Evolutionary conservation across 2,797 vertebrate species (phyloP).

Genomic region (Manis crassicaudata): DNA sequence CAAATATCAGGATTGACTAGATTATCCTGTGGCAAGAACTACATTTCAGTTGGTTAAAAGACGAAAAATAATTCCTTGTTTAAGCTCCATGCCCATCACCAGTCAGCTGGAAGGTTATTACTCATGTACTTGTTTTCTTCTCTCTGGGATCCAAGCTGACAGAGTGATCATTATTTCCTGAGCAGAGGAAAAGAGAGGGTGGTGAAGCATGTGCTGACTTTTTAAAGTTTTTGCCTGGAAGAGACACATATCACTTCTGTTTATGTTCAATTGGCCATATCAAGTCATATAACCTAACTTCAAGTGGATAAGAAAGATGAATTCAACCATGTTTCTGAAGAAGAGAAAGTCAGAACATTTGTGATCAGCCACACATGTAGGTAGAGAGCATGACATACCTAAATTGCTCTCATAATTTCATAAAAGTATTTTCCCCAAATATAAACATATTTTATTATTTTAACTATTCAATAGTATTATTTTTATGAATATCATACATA

Average conservation of each 20-base stretch:
- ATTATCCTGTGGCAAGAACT: background rate
- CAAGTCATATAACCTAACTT: background rate
- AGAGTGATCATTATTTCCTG: background rate
- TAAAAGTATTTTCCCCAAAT: background rate
- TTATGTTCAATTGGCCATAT: background rate
- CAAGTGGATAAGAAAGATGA: background rate
- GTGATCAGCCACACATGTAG: background rate
- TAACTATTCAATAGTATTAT: background rate
- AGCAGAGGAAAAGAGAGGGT: background rate
- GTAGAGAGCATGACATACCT: background rate
- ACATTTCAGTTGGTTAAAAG: background rate
- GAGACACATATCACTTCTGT: background rate
- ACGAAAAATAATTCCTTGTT: background rate
- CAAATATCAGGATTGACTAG: background rate
- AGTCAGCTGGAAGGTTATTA: background rate
- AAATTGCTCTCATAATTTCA: background rate
- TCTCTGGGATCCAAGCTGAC: background rate
- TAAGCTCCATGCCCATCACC: background rate
- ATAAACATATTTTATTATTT: background rate
- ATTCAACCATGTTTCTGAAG: background rate
- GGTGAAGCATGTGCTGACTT: background rate
- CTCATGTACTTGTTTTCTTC: background rate
- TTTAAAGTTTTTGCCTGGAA: background rate
- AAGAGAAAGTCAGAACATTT: background rate
- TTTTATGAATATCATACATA: background rate